A percentile compares a stretch with the other conserved stretches of the same genome.
Conservation (phyloP, 1,140 invertebrate species). For the Papilio xuthus region DNA sequence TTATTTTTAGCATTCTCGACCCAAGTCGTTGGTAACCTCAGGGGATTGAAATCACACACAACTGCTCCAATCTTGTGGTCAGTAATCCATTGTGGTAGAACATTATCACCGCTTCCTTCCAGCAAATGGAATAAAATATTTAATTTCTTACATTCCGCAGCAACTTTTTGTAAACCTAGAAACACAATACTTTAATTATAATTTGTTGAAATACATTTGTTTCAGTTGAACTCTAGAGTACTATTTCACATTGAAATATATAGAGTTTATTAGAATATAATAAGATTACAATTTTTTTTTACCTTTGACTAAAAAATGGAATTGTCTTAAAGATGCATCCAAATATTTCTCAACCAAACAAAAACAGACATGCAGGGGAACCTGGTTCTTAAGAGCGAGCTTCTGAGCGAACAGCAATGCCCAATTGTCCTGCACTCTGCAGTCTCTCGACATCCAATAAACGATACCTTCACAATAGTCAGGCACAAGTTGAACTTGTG, state of each 20-base stretch:
- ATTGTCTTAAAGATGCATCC: slow-evolving; percentile 91
- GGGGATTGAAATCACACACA: slow-evolving; percentile 92
- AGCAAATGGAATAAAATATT: slow-evolving; percentile 92
- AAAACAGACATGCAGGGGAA: slow-evolving; percentile 93
- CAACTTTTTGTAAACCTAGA: slow-evolving; percentile 86
- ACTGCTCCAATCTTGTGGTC: slow-evolving; percentile 90
- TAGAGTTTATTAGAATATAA: too few species aligned
- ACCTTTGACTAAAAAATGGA: slow-evolving; percentile 90
- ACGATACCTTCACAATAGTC: slow-evolving; percentile 86
- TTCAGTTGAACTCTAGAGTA: too few species aligned
- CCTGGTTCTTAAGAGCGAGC: slow-evolving; percentile 89
- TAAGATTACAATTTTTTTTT: slow-evolving; percentile 35
- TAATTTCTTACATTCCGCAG: slow-evolving; percentile 86
- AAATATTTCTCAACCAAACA: slow-evolving; percentile 91
- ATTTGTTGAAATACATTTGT: background rate
- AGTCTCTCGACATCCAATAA: slow-evolving; percentile 96
- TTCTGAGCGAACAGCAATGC: slow-evolving; percentile 93
- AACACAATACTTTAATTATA: background rate
- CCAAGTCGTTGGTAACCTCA: slow-evolving; percentile 88
- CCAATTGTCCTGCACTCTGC: slow-evolving; percentile 95
- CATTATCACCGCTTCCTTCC: slow-evolving; percentile 86
- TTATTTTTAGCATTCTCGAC: slow-evolving; percentile 86
- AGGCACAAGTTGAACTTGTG: slow-evolving; percentile 84
- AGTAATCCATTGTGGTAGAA: slow-evolving; percentile 87
- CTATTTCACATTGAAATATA: background rate